Evolutionary conservation across 2,797 vertebrate genomes (phyloP).

Genomic region (Florisuga fusca): DNA sequence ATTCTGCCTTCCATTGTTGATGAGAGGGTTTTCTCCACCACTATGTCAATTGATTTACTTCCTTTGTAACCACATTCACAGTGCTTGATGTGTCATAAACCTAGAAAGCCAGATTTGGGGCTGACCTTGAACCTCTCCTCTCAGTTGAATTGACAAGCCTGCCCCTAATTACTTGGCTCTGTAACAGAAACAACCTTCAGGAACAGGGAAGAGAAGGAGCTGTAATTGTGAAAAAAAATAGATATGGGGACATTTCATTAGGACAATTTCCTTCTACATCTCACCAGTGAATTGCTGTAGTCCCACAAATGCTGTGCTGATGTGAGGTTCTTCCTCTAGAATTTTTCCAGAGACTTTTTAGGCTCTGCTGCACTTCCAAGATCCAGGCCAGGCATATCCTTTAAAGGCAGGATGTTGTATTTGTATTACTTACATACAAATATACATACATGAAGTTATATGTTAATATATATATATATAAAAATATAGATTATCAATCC

Average conservation of each 20-base stretch:
- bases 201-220: not conserved
- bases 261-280: not conserved
- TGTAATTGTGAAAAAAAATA: not conserved
- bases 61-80: not conserved
- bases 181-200: not conserved
- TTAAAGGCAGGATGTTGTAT: not conserved
- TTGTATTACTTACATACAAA: not conserved
- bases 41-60: constrained; percentile 42
- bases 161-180: not conserved
- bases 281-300: not conserved
- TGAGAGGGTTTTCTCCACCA: not conserved
- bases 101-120: not conserved
- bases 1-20: constrained; percentile 30
- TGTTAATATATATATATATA: not conserved
- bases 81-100: not conserved
- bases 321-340: not conserved
- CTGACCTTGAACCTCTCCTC: not conserved
- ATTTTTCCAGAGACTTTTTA: not conserved
- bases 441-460: not conserved
- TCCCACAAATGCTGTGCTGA: not conserved
- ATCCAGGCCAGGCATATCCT: not conserved
- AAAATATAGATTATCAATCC: not conserved
- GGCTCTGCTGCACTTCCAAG: not conserved
- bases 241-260: not conserved
- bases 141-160: not conserved